phyloP scores from a whole-genome alignment of 2,797 vertebrate genomes.

The Botia almorhae region DNA sequence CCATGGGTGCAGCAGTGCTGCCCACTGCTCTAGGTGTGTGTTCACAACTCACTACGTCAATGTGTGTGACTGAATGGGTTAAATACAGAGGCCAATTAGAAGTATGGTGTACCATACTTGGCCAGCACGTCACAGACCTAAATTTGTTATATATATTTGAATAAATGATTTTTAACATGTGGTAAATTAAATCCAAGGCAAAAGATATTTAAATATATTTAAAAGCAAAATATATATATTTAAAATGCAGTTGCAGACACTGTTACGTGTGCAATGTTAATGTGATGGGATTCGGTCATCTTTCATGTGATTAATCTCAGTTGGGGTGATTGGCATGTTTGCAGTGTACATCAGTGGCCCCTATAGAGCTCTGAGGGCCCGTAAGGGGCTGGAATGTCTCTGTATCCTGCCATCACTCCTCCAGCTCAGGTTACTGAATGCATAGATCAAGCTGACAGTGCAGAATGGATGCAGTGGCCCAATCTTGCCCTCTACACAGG shows the following conservation, averaged over 20 bases:
- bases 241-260: no score
- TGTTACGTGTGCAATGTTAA: neutral
- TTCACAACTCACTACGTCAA: no score
- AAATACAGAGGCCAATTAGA: no score
- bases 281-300: slow-evolving; percentile 4
- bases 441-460: slow-evolving; percentile 81
- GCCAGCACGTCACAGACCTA: no score
- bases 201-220: neutral
- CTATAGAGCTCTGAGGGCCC: slow-evolving; percentile 69
- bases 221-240: neutral
- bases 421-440: slow-evolving; percentile 75
- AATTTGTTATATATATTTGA: no score
- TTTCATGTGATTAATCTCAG: slow-evolving; percentile 65
- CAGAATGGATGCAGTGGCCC: slow-evolving; percentile 59
- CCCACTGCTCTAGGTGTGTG: no score
- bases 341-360: slow-evolving; percentile 76
- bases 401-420: slow-evolving; percentile 61
- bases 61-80: no score
- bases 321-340: slow-evolving; percentile 71
- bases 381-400: slow-evolving; percentile 64
- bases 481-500: neutral
- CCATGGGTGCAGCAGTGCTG: no score
- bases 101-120: no score
- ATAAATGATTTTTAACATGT: no score
- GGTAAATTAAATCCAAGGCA: no score